Evolutionary conservation across 2,113 vertebrate genomes (phyloP), one percentile per base, ranked within the genome.

Genomic region (Colaptes auratus): DNA sequence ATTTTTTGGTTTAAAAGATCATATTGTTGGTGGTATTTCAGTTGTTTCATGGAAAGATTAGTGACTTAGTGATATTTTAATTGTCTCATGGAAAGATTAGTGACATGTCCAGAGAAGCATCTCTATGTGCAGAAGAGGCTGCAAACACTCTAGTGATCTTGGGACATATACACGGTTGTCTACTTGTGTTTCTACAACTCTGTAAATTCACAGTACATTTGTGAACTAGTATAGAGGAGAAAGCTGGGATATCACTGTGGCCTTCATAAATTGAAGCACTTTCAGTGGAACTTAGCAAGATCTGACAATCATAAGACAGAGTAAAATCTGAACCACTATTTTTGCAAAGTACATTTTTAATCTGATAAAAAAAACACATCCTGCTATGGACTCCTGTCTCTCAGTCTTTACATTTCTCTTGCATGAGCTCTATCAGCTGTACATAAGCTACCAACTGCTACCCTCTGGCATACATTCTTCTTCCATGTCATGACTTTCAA

Each of bases 31-130:
- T 74, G 55, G 28, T 67, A 77, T 88, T 85, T 91, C 15, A 80
- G 89, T 74, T 77, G 10, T 16, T 71, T 89, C 56, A 53, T 85
- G 60, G 56, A 89, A 85, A 89, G n/a, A n/a, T n/a, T n/a, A n/a
- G n/a, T n/a, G n/a, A n/a, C n/a, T n/a, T 87, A 89, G 79, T 74
- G 55, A 31, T 67, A 77, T 88, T 85, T 91, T 17, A 80, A 91
- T 74, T 77, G 10, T 16, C 67, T 89, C 56, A 53, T 85, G 60
- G 56, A 89, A 85, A 89, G 74, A 36, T 65, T 55, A 66, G 3
- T 17, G 36, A 65, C 50, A 5, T 64, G 56, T 73, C 67, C 55
- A 87, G 33, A 42, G 52, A 70, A 90, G 17, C 2, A 2, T 85
- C 24, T 89, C n/a, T 42, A 8, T 52, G 15, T 59, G 28, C 15